Percentiles rank a stretch among this genome's conserved stretches.
Conservation (phyloP, 2,888 invertebrate genomes). For the Eretmocerus hayati region DNA sequence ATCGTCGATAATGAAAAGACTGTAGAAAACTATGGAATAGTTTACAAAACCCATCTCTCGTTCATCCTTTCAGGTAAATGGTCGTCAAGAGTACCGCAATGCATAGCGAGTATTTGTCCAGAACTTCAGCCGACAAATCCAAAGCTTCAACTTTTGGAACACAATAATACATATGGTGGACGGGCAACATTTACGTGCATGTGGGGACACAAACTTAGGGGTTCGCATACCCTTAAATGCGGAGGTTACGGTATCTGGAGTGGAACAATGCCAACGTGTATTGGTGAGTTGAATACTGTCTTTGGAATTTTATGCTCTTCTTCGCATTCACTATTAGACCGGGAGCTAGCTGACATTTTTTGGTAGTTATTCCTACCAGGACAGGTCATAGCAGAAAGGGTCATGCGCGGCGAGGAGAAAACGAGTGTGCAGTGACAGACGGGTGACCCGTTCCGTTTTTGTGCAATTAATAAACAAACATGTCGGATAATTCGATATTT, state of each 20-base stretch:
- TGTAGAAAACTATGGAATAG: too few relatives aligned
- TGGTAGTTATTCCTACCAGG: too few relatives aligned
- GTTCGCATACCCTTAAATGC: slow-evolving; percentile 72
- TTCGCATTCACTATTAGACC: too few relatives aligned
- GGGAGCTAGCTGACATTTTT: too few relatives aligned
- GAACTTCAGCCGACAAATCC: slow-evolving; percentile 61
- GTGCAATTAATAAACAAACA: too few relatives aligned
- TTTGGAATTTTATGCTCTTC: neutral
- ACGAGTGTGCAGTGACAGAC: too few relatives aligned
- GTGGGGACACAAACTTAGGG: slow-evolving; percentile 73
- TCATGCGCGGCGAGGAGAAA: too few relatives aligned
- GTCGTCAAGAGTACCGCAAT: slow-evolving; percentile 68
- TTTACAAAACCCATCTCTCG: neutral
- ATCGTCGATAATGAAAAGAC: too few relatives aligned
- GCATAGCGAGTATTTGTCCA: slow-evolving; percentile 74
- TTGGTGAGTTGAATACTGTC: slow-evolving; percentile 50
- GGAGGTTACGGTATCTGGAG: slow-evolving; percentile 75
- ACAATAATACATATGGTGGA: slow-evolving; percentile 76
- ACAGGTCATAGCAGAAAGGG: too few relatives aligned
- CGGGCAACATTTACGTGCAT: slow-evolving; percentile 75
- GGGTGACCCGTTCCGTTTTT: too few relatives aligned
- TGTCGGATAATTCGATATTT: too few relatives aligned
- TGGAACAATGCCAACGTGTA: slow-evolving; percentile 67
- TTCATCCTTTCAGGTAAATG: slow-evolving; percentile 56
- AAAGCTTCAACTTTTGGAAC: slow-evolving; percentile 67